Base-by-base conservation (phyloP, 1,140 invertebrate genomes). In the Araneus ventricosus region DNA sequence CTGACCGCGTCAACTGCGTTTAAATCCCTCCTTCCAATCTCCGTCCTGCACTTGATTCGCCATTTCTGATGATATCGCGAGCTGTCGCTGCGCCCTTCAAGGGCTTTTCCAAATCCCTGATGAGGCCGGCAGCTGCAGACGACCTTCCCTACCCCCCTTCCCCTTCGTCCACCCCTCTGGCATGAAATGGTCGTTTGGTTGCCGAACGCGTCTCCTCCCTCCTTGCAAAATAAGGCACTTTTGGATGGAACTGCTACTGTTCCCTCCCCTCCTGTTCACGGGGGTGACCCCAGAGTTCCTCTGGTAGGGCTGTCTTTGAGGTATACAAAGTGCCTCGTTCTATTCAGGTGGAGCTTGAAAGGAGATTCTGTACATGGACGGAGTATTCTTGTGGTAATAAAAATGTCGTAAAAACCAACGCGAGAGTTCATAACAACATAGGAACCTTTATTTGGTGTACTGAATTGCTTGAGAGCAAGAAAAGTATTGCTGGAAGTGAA, bases 141-240 rank as follows among this genome's bases (percentile, higher is more conserved):
- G 84, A 86, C 57, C 84, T 86, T 30, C 20, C 7, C 37, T 30
- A 20, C 39, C 52, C 14, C 39, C 20, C n/a, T n/a, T n/a, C n/a
- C n/a, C n/a, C n/a, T n/a, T 14, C 24, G 17, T 27, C 39, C 24
- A 2, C 30, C 30, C 70, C 84, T 57, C 84, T 63, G 84, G 84
- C 52, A 61, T 86, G 84, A 86, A 86, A 86, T 86, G 84, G 84
- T 86, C 52, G 84, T 86, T 86, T 86, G 84, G 84, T 37, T 24
- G 84, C 52, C 27, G 67, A 75, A 75, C 34, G 17, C 67, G 14
- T 17, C 30, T 75, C 14, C 30, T 5, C 22, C 30, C 30, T 30
- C 27, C 30, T 34, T 34, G 20, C 30, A 20, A 75, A 75, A 75
- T 75, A 75, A 34, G 30, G 70, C 22, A 75, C 70, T 34, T 34